phyloP scores from a whole-genome alignment of 2,113 vertebrate species.

The Mastomys natalensis region DNA sequence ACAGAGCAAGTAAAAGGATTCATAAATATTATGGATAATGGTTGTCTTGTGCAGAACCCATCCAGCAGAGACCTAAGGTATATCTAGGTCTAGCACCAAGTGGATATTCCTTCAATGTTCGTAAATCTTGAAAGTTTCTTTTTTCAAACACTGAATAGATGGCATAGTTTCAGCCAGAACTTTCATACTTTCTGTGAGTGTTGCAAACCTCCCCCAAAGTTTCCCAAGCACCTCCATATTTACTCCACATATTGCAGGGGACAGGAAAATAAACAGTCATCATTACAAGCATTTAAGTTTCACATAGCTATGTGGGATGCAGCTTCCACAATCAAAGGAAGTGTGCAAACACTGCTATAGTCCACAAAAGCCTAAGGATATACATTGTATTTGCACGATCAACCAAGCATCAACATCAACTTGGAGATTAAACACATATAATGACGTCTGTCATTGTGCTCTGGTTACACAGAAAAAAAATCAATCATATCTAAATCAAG shows the following conservation, averaged over 20 bases:
- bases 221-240: not conserved
- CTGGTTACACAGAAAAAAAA: not conserved
- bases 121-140: not conserved
- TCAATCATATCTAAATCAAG: not conserved
- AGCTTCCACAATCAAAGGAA: not conserved
- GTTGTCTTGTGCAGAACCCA: not conserved
- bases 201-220: not conserved
- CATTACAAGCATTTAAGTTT: not conserved
- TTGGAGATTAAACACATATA: not conserved
- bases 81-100: not conserved
- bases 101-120: not conserved
- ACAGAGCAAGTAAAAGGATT: not conserved
- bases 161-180: not conserved
- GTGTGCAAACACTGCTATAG: not conserved
- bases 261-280: not conserved
- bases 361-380: not conserved
- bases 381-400: not conserved
- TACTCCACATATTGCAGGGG: not conserved
- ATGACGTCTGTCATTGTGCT: not conserved
- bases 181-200: not conserved
- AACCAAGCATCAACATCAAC: rapidly evolving
- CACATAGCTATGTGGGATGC: not conserved
- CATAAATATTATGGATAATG: not conserved
- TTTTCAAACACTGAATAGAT: not conserved
- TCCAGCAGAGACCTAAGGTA: not conserved